These are phyloP conservation scores for Caenorhabditis inopinata DNA, from an alignment of 1,140 invertebrate species.

Conservation along the genomic window DNA sequence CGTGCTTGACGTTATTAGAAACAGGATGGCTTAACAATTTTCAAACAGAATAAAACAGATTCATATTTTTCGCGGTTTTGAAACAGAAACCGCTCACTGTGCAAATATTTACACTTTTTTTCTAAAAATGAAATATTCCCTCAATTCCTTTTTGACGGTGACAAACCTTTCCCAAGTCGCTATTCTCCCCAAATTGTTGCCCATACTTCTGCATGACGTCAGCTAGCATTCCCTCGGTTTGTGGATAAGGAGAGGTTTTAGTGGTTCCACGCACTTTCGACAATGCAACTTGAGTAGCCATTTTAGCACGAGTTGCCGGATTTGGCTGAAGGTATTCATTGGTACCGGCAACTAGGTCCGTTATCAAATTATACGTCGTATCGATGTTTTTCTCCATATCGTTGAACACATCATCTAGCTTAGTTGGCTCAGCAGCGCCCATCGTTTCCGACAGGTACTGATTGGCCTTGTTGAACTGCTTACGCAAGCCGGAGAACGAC, in stretches of 20 bases:
- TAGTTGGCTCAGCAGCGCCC: conserved; percentile 97
- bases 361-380: conserved; percentile 62
- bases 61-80: no score
- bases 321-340: conserved; percentile 99
- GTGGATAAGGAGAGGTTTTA: conserved; percentile 81
- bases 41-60: no score
- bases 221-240: conserved; percentile 93
- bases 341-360: conserved; percentile 70
- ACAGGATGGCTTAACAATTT: no score
- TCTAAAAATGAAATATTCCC: neutral
- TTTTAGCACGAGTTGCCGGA: conserved; percentile 86
- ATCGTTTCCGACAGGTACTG: conserved; percentile 99
- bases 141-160: no score
- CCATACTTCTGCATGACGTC: conserved; percentile 95
- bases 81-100: neutral
- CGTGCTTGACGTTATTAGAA: no score
- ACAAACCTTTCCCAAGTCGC: conserved; percentile 75
- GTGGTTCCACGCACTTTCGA: conserved; percentile 73
- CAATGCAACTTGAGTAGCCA: conserved; percentile 75
- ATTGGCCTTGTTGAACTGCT: conserved; percentile 66
- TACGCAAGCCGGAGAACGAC: conserved; percentile 62
- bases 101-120: neutral
- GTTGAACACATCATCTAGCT: conserved; percentile 94
- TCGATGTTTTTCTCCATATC: conserved; percentile 85
- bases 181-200: conserved; percentile 90